These are phyloP conservation scores for Semotilus atromaculatus DNA, from an alignment of 2,797 vertebrate genomes.

Conservation along the genomic window DNA sequence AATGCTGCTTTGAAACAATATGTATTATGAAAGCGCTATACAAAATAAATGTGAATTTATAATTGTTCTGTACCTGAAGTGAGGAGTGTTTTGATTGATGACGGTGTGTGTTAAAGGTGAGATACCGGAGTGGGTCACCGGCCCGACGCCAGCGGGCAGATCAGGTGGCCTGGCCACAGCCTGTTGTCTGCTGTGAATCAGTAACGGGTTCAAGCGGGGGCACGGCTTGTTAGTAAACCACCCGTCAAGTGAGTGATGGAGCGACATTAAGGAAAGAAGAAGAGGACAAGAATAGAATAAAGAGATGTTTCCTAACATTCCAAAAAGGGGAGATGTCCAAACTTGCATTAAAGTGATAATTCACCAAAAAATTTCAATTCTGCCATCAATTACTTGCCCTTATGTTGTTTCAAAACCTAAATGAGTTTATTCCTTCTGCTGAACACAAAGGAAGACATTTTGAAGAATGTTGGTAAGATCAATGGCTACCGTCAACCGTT, in stretches of 20 bases:
- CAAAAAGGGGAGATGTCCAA: background rate
- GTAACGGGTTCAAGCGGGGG: conserved; percentile 60
- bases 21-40: background rate
- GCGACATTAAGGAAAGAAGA: background rate
- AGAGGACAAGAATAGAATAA: background rate
- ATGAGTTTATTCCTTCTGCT: no score
- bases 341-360: background rate
- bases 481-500: no score
- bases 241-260: conserved; percentile 58
- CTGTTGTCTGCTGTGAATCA: conserved; percentile 58
- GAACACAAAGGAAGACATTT: no score
- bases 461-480: no score
- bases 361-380: no score
- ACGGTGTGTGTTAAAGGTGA: conserved; percentile 11
- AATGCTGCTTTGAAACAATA: background rate
- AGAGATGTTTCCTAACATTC: background rate
- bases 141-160: conserved; percentile 56
- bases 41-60: background rate
- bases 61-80: background rate
- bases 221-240: conserved; percentile 65
- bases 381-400: no score
- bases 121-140: conserved; percentile 31
- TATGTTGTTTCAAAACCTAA: no score
- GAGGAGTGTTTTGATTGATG: conserved; percentile 41
- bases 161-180: conserved; percentile 58